A percentile compares a stretch with the other conserved stretches of the same genome.
Conservation (phyloP, 2,888 invertebrate genomes). For the Ptilodon capucinus region DNA sequence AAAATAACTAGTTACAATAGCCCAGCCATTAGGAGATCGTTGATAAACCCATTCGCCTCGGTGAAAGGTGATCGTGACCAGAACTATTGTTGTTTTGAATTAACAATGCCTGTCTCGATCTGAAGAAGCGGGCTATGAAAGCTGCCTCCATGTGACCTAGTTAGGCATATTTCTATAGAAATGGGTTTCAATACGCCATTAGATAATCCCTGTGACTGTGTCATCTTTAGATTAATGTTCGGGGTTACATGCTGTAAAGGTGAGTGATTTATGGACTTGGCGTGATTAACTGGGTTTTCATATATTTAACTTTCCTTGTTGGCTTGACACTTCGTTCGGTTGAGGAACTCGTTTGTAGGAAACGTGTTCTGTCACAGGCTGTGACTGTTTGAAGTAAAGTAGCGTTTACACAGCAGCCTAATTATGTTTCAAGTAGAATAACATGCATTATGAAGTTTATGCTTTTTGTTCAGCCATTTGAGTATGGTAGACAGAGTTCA, state of each 20-base stretch:
- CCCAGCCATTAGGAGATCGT: constrained; percentile 34
- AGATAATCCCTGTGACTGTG: constrained; percentile 1
- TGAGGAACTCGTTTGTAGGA: not conserved
- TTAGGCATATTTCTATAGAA: constrained; percentile 15
- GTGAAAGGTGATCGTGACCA: constrained; percentile 60
- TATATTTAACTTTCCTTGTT: not conserved
- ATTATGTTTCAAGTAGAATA: too few relatives aligned
- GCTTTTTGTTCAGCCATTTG: too few relatives aligned
- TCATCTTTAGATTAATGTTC: constrained; percentile 4
- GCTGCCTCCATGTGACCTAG: constrained; percentile 21
- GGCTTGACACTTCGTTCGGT: not conserved
- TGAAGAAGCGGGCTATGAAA: constrained; percentile 21
- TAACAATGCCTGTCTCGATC: constrained; percentile 26
- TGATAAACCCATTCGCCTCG: constrained; percentile 48
- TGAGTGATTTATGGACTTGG: not conserved
- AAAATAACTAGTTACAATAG: constrained; percentile 14
- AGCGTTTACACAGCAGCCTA: not conserved
- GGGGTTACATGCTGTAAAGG: not conserved
- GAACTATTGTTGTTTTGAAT: constrained; percentile 45
- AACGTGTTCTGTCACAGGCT: not conserved
- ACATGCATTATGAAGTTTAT: too few relatives aligned
- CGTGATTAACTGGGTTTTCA: not conserved
- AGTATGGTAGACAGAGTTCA: too few relatives aligned
- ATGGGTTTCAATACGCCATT: constrained; percentile 7
- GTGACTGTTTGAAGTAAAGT: not conserved